Evolutionary conservation across 2,113 vertebrate genomes (phyloP).

Genomic region (Catharus fuscescens): DNA sequence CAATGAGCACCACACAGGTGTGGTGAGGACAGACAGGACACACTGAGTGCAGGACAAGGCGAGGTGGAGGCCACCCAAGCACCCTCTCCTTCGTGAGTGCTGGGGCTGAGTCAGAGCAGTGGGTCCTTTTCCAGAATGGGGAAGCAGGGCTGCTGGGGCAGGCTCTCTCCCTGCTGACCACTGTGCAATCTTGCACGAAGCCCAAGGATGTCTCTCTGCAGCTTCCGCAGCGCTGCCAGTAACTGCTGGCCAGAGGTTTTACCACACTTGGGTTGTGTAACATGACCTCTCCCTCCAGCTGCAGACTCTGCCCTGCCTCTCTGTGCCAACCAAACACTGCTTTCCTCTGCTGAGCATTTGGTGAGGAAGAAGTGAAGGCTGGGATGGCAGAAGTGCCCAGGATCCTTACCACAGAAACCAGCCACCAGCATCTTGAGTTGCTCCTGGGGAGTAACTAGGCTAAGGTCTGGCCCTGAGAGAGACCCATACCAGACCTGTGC

Average conservation of each 20-base stretch:
- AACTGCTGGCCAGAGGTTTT: constrained; percentile 48
- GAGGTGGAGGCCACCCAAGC: neutral
- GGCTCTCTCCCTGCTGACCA: constrained; percentile 46
- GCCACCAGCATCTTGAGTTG: neutral
- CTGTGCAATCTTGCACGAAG: constrained; percentile 18
- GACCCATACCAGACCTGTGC: neutral
- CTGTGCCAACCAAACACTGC: neutral
- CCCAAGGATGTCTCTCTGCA: constrained; percentile 11
- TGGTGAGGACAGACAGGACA: neutral
- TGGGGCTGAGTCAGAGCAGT: neutral
- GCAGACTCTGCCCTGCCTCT: neutral
- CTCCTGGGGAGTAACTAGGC: neutral
- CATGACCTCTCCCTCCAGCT: constrained; percentile 8
- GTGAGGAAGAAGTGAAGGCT: neutral
- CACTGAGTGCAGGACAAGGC: neutral
- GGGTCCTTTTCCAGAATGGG: neutral
- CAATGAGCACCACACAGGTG: neutral
- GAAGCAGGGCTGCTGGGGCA: constrained; percentile 19
- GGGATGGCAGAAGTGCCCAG: neutral
- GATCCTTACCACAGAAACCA: neutral
- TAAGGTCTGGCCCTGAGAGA: neutral
- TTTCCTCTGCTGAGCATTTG: neutral
- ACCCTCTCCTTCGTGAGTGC: neutral
- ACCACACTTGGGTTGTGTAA: constrained; percentile 33
- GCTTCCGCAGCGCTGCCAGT: constrained; percentile 58